Conservation (phyloP, 2,113 vertebrate species). For the Eclectus roratus region DNA sequence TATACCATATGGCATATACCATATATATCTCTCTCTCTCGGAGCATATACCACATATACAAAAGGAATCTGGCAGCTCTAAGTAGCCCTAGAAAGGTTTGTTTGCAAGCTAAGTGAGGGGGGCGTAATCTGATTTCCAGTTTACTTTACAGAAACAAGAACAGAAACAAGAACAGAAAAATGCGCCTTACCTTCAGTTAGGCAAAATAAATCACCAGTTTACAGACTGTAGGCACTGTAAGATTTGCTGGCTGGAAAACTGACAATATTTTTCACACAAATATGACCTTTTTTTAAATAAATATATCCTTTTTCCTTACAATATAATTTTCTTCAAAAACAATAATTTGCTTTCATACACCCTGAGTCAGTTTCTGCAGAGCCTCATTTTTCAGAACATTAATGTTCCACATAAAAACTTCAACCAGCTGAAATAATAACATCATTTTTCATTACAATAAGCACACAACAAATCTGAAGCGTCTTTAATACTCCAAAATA, state of each 20-base stretch:
- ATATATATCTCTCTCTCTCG: background rate
- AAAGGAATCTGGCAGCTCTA: background rate
- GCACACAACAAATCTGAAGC: background rate
- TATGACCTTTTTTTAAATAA: background rate
- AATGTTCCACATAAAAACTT: background rate
- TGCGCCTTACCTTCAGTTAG: background rate
- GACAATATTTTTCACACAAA: background rate
- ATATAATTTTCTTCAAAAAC: background rate
- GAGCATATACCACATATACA: fast-evolving
- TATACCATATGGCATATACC: background rate
- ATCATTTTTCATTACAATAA: background rate
- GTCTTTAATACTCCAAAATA: background rate
- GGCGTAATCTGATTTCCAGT: background rate
- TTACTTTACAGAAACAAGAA: background rate
- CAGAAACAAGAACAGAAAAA: background rate
- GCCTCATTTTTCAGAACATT: background rate
- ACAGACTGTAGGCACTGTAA: background rate
- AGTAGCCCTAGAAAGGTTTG: background rate
- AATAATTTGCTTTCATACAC: background rate
- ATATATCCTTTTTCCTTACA: background rate
- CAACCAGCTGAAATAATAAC: background rate
- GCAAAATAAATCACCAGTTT: background rate
- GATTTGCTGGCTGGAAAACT: background rate
- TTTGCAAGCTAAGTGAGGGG: background rate
- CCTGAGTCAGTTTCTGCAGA: background rate